phyloP scores from a whole-genome alignment of 2,113 vertebrate species.

The Falco punctatus region DNA sequence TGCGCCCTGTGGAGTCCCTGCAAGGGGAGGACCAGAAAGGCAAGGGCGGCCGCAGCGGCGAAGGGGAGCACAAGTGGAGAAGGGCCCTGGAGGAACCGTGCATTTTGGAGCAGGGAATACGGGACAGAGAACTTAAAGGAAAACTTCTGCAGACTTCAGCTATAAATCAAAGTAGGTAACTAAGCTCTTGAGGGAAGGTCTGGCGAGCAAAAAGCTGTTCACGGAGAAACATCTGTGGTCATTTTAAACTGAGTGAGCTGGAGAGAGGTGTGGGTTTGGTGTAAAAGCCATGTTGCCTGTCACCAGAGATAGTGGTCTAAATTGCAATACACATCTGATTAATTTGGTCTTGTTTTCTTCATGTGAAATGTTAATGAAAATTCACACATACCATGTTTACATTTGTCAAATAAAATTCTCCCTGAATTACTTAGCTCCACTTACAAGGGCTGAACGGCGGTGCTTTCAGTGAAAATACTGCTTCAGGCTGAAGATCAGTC shows the following conservation, averaged over 20 bases:
- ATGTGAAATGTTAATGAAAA: background rate
- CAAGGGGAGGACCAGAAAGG: background rate
- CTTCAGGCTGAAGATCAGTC: background rate
- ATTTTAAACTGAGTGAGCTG: background rate
- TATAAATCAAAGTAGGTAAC: background rate
- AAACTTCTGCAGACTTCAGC: background rate
- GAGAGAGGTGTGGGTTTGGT: background rate
- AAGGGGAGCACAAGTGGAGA: accelerated
- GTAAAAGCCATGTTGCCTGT: background rate
- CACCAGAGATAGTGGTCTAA: background rate
- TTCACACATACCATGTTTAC: background rate
- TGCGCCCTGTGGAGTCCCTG: background rate
- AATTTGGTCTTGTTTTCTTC: background rate
- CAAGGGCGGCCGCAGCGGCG: background rate
- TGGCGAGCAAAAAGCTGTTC: background rate
- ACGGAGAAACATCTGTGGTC: background rate
- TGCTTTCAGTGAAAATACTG: background rate
- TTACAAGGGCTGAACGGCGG: background rate
- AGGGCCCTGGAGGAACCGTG: background rate
- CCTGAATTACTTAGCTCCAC: background rate
- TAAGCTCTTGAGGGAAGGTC: background rate
- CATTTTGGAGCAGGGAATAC: accelerated
- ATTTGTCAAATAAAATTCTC: background rate
- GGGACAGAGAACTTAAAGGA: background rate
- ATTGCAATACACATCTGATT: background rate